Conservation (phyloP, 2,797 vertebrate species). For the Microchirus variegatus region DNA sequence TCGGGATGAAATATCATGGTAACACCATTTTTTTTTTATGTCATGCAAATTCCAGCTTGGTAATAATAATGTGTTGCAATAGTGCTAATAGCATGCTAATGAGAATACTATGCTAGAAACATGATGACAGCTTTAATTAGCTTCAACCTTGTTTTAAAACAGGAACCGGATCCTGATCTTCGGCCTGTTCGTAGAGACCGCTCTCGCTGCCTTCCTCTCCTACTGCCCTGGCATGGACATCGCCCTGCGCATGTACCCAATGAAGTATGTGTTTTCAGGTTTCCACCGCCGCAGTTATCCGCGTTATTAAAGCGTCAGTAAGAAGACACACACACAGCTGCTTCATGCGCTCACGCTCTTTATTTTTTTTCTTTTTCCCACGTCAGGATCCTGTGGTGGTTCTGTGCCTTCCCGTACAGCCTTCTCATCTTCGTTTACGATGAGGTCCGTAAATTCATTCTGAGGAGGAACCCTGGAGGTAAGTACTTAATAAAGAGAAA, state of each 20-base stretch:
- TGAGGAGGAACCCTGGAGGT: constrained; percentile 89
- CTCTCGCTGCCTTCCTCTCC: constrained; percentile 91
- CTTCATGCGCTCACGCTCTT: constrained; percentile 4
- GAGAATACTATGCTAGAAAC: too few relatives aligned
- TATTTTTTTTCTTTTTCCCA: constrained; percentile 19
- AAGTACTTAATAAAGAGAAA: constrained; percentile 55
- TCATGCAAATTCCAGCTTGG: too few relatives aligned
- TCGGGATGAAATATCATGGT: too few relatives aligned
- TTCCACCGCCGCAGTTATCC: constrained; percentile 49
- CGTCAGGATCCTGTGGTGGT: constrained; percentile 91
- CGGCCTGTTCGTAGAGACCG: constrained; percentile 89
- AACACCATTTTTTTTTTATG: too few relatives aligned
- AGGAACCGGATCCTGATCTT: constrained; percentile 94
- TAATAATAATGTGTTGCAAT: too few relatives aligned
- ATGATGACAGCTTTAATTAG: too few relatives aligned
- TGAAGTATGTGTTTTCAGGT: constrained; percentile 81
- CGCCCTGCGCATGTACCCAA: constrained; percentile 92
- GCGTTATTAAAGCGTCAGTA: constrained; percentile 55
- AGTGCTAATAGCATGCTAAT: too few relatives aligned
- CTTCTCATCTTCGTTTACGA: constrained; percentile 94
- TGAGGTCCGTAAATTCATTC: constrained; percentile 91
- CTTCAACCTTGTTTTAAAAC: constrained; percentile 3
- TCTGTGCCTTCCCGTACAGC: constrained; percentile 94
- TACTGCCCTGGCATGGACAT: constrained; percentile 94
- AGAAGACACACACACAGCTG: constrained; percentile 33